Evolutionary conservation across 2,113 vertebrate species (phyloP), one percentile per base, ranked within the genome.

Genomic region (Labeo catla): DNA sequence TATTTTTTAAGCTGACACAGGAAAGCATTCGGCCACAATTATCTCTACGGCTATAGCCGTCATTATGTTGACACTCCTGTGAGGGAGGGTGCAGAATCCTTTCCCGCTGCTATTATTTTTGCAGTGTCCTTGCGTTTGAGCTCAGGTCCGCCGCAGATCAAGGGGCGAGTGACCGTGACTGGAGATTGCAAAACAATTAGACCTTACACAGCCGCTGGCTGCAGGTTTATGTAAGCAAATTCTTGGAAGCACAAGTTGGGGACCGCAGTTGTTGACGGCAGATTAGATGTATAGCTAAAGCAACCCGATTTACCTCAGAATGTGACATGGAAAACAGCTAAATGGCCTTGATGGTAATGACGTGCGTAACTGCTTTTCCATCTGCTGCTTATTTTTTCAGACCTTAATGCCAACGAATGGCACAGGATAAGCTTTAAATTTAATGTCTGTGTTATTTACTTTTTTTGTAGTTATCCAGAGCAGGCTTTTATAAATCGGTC

Each of bases 1-100:
- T 66, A 84, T 82, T 88, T 90, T 88, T 90, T 73, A 90, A 90
- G 47, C 87, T 78, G 83, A 88, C 63, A 78, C 68, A 59, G 66
- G 50, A 65, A 87, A 83, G 68, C 68, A 84, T 88, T 88, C 65
- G 52, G 65, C 50, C 84, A 79, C 86, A 76, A 86, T 90, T 88
- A 87, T 83, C 73, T 87, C 49, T 70, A 23, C 66, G 81, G 81
- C 70, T 84, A 76, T 45, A 87, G 79, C 70, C 72, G 8, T 84
- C 84, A 86, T 88, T 88, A 84, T 83, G 61, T 88, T 66, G 76
- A 80, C 57, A 57, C 43, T 59, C 49, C n/a, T 66, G 52, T 43
- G 49, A 84, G 52, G 23, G 76, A 54, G 47, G 10, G 73, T 47
- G 79, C 21, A n/a, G 39, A 72, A 84, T 34, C 61, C 39, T 21